Evolutionary conservation across 2,113 vertebrate species (phyloP).

Genomic region (Prinia subflava): DNA sequence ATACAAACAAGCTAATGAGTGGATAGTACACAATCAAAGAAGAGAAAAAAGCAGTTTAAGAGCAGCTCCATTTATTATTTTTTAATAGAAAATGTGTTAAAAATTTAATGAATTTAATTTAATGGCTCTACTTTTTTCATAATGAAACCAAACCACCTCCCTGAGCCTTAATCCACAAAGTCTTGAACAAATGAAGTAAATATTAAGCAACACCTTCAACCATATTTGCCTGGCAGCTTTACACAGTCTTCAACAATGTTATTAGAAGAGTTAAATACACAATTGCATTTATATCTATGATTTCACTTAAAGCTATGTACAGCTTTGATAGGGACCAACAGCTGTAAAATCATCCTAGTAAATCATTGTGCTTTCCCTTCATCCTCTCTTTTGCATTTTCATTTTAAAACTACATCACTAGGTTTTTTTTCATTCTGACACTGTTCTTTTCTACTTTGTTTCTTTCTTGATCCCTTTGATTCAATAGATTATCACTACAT

Average conservation of each 20-base stretch:
- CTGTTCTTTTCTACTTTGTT: background rate
- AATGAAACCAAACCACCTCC: background rate
- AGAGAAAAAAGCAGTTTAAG: background rate
- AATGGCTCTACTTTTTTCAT: background rate
- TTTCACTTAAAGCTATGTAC: background rate
- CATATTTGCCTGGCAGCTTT: background rate
- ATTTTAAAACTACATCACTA: background rate
- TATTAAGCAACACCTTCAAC: background rate
- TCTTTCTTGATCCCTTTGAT: background rate
- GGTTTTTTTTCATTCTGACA: background rate
- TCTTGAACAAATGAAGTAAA: background rate
- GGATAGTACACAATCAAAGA: background rate
- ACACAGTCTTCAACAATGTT: background rate
- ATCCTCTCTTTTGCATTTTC: background rate
- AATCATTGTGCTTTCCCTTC: background rate
- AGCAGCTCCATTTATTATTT: background rate
- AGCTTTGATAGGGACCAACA: background rate
- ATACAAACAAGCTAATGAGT: background rate
- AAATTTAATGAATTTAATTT: background rate
- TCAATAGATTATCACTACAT: background rate
- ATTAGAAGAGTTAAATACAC: background rate
- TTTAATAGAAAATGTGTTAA: background rate
- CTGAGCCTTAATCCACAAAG: background rate
- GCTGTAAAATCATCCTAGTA: background rate
- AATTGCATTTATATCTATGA: background rate